Percentiles rank a stretch among this genome's conserved stretches.
Conservation (phyloP, 2,113 vertebrate species). For the Monarcha castaneiventris region DNA sequence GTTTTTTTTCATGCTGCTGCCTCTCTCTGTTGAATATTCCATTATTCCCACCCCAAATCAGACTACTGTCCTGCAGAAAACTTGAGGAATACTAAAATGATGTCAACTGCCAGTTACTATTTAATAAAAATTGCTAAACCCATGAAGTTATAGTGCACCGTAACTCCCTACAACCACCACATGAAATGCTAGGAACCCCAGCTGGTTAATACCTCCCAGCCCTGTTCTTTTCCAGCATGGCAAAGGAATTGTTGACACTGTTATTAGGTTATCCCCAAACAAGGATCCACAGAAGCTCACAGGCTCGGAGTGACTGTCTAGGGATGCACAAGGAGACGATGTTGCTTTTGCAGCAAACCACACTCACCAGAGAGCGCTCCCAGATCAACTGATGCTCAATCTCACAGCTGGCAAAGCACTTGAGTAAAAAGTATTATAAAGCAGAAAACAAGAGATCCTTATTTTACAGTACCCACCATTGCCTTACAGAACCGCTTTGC, state of each 20-base stretch:
- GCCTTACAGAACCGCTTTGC: background rate
- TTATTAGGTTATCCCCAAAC: slow-evolving; percentile 80
- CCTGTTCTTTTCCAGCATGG: background rate
- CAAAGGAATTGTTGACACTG: background rate
- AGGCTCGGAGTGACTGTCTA: background rate
- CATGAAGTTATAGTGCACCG: background rate
- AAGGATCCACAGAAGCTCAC: slow-evolving; percentile 14
- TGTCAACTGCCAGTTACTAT: background rate
- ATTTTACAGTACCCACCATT: background rate
- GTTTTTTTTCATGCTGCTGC: background rate
- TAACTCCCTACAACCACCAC: background rate
- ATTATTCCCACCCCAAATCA: background rate
- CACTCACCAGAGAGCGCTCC: slow-evolving; percentile 77
- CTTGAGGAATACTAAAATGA: background rate
- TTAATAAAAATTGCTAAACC: background rate
- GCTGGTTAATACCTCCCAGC: background rate
- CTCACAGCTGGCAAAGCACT: slow-evolving; percentile 63
- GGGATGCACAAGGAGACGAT: slow-evolving; percentile 38
- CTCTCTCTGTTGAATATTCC: background rate
- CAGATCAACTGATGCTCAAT: slow-evolving; percentile 53
- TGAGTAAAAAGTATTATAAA: slow-evolving; percentile 28
- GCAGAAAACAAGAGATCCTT: background rate
- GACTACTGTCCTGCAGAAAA: background rate
- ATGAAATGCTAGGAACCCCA: background rate
- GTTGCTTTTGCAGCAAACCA: slow-evolving; percentile 44